Evolutionary conservation across 2,888 invertebrate species (phyloP).

Genomic region (Toxonevra muliebris): DNA sequence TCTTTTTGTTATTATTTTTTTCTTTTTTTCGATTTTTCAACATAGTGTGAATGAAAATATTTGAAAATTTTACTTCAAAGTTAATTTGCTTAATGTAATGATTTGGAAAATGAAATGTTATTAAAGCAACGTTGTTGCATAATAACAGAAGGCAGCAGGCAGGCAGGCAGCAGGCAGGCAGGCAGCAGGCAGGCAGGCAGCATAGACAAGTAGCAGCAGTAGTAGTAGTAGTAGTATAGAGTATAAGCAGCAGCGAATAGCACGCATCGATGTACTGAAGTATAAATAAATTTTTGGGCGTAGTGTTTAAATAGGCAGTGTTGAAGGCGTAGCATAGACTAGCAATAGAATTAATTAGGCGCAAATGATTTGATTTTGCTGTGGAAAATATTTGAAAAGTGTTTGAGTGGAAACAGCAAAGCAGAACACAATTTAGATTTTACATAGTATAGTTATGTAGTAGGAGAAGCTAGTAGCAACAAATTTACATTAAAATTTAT

Average conservation of each 20-base stretch:
- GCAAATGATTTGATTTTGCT: constrained; percentile 13
- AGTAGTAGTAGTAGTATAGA: too few relatives aligned
- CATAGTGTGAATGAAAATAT: constrained; percentile 10
- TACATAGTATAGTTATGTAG: background rate
- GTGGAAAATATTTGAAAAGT: background rate
- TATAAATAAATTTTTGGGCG: too few relatives aligned
- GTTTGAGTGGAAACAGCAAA: too few relatives aligned
- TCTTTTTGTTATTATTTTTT: background rate
- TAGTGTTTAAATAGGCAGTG: too few relatives aligned
- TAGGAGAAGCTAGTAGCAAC: background rate
- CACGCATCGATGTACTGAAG: too few relatives aligned
- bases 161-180: too few relatives aligned
- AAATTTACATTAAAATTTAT: background rate
- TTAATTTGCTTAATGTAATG: constrained; percentile 35
- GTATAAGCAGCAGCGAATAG: too few relatives aligned
- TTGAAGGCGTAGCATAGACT: background rate
- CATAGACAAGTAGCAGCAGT: too few relatives aligned
- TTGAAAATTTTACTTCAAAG: constrained; percentile 20
- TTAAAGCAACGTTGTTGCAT: background rate
- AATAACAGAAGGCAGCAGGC: background rate
- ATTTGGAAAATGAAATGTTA: constrained; percentile 31
- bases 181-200: too few relatives aligned
- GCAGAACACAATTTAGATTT: background rate
- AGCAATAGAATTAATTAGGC: constrained; percentile 12
- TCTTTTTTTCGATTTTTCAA: background rate